Base-by-base conservation (phyloP, 2,113 vertebrate species). In the Dermatemys mawii region DNA sequence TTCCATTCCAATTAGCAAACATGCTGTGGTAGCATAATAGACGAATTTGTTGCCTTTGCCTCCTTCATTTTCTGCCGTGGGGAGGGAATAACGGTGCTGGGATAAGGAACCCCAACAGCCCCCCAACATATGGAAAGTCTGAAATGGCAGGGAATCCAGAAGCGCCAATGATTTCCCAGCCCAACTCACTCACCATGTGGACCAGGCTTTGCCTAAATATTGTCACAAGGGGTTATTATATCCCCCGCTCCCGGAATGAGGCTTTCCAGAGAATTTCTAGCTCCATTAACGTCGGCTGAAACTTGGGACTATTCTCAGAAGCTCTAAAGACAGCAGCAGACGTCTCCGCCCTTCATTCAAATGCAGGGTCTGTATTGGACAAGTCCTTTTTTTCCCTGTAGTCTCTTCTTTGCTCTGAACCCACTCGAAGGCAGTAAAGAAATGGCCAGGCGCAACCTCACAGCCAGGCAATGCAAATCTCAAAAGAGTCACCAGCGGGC, bases 21-120 rank as follows among this genome's bases (percentile, higher is more conserved):
- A 93, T 88, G 83, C 93, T 89, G 82, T 70, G 76, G 55, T 14
- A 29, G 55, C 81, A 21, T 44, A 75, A 75, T 22, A 93, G 57
- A 87, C 82, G 22, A 67, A 53, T 60, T 17, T 90, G 95, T 91
- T 94, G 95, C 91, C 90, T 60, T 49, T 41, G 35, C 46, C 32
- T 85, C 53, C 83, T 90, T 73, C 21, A 49, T 88, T 41, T 54
- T 17, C 2, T 84, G 84, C 85, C 38, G 13, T 29, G 41, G 53
- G 29, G 81, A 5, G 73, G 32, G 12, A 32, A 48, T 55, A 10
- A 35, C 67, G 83, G 75, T 84, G 88, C 0, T 0, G 55, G 88
- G 95, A 81, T 53, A 88, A 48, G 41, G 84, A 84, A 93, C 41
- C 7, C 38, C 73, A 76, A 41, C 41, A 67, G 11, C 11, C 32